These are phyloP conservation scores for Cricetomys ansorgei DNA, from an alignment of 2,113 vertebrate genomes.

Conservation along the genomic window DNA sequence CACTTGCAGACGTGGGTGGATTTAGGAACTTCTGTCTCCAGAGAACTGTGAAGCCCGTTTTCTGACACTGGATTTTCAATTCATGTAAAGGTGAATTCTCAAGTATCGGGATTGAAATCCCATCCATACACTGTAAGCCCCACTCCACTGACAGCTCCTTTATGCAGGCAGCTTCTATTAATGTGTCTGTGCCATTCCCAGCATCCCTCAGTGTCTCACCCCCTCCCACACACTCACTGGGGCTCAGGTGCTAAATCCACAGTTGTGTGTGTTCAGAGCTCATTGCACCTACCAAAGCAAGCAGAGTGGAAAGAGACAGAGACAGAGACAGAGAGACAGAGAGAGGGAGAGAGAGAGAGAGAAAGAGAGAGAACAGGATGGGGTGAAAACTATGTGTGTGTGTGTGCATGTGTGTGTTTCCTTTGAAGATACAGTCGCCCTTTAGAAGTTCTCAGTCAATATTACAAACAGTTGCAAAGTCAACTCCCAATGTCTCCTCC, in stretches of 20 bases:
- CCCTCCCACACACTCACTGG: accelerated
- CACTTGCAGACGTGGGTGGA: not conserved
- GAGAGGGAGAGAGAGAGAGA: not conserved
- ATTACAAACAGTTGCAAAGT: not conserved
- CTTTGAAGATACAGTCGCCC: accelerated
- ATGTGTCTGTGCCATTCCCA: accelerated
- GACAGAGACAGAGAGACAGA: not conserved
- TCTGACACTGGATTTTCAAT: not conserved
- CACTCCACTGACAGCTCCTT: not conserved
- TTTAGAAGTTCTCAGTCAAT: not conserved
- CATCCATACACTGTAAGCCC: accelerated
- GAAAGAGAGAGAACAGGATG: not conserved
- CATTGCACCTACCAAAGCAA: accelerated
- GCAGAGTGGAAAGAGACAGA: not conserved
- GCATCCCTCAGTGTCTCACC: accelerated
- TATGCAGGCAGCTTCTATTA: not conserved
- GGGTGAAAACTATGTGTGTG: not conserved
- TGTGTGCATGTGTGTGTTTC: not conserved
- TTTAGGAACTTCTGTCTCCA: not conserved
- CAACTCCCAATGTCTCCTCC: too few relatives aligned
- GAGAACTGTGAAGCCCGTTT: not conserved
- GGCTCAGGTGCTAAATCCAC: not conserved
- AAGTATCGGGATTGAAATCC: not conserved
- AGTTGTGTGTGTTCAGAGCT: accelerated
- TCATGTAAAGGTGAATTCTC: not conserved